Percentiles rank a stretch among this genome's conserved stretches.
Conservation (phyloP, 30 jellyfish, hydroid and myxozoan genomes). For the Aurelia coerulea region DNA sequence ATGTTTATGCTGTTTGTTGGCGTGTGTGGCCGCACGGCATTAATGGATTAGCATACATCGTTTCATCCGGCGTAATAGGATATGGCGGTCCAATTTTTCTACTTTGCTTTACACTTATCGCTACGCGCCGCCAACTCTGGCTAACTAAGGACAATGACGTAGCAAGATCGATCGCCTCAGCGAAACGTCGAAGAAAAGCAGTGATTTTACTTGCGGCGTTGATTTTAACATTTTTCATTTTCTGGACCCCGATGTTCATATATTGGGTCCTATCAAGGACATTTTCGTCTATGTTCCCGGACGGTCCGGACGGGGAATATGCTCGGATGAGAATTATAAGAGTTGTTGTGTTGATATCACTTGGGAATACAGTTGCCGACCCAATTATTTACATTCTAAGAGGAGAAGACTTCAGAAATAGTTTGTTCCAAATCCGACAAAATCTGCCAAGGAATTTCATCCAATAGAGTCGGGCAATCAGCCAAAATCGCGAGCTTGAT, state of each 20-base stretch:
- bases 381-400: conserved; percentile 72
- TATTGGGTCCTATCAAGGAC: conserved; percentile 77
- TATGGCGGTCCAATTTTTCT: conserved; percentile 44
- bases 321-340: conserved; percentile 59
- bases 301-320: conserved; percentile 70
- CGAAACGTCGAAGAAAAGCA: conserved; percentile 46
- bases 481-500: too few species aligned
- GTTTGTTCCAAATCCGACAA: conserved; percentile 12
- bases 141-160: conserved; percentile 9
- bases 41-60: conserved; percentile 51
- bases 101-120: conserved; percentile 43
- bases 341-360: conserved; percentile 50
- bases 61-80: conserved; percentile 40
- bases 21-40: conserved; percentile 67
- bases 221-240: conserved; percentile 54
- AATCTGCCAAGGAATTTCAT: too few species aligned
- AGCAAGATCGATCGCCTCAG: conserved; percentile 17
- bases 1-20: conserved; percentile 40
- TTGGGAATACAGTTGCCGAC: conserved; percentile 64
- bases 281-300: conserved; percentile 47
- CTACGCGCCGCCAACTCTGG: conserved; percentile 51
- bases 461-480: too few species aligned
- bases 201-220: conserved; percentile 49
- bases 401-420: conserved; percentile 55
- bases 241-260: conserved; percentile 67